These are phyloP conservation scores for Hylaeus volcanicus DNA, from an alignment of 1,140 invertebrate genomes.

Conservation along the genomic window DNA sequence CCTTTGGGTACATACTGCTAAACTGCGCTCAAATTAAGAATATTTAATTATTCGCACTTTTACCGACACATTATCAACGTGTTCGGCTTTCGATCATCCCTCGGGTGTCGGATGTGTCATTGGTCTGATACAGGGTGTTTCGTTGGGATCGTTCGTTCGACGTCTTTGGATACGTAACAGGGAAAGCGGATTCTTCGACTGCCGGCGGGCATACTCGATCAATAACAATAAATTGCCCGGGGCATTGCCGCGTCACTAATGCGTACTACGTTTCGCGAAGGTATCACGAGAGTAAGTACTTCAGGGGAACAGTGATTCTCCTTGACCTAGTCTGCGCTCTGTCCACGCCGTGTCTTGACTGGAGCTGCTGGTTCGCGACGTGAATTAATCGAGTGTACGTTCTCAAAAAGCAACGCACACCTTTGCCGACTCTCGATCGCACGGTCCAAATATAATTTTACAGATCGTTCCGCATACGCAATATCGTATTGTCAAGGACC, in stretches of 20 bases:
- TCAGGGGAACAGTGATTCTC: slow-evolving; percentile 59
- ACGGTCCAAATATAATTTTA: not conserved
- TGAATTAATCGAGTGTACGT: slow-evolving; percentile 55
- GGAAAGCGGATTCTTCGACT: not conserved
- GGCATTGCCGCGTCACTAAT: slow-evolving; percentile 27
- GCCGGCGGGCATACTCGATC: not conserved
- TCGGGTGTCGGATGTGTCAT: not conserved
- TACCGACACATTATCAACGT: too few species aligned
- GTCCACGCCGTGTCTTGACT: slow-evolving; percentile 28
- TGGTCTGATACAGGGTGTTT: too few species aligned
- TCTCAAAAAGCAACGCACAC: not conserved
- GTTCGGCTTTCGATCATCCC: not conserved
- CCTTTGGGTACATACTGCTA: not conserved
- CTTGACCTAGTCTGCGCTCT: slow-evolving; percentile 63
- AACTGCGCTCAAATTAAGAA: not conserved
- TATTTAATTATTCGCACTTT: too few species aligned
- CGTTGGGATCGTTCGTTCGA: too few species aligned
- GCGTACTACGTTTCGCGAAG: slow-evolving; percentile 41
- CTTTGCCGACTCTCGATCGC: not conserved
- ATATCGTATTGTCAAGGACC: slow-evolving; percentile 10
- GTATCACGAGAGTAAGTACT: slow-evolving; percentile 10
- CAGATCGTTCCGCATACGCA: not conserved
- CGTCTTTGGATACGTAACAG: not conserved
- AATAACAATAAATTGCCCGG: slow-evolving; percentile 29
- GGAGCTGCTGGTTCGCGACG: slow-evolving; percentile 53